Conservation (phyloP, 2,113 vertebrate genomes). For the Nesogale talazaci region DNA sequence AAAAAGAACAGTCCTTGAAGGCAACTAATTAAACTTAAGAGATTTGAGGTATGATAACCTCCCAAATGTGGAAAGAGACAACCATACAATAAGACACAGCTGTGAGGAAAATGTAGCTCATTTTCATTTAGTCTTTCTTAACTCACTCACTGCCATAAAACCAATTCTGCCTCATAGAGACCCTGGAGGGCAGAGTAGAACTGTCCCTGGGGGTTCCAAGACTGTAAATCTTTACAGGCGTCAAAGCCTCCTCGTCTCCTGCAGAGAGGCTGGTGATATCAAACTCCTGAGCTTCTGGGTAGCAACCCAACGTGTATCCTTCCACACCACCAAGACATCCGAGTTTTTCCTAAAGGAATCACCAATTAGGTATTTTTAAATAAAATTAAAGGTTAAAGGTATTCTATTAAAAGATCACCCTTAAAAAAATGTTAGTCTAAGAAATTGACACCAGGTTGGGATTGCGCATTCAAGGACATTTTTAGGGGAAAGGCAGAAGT, state of each 20-base stretch:
- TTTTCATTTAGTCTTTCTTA: too few relatives aligned
- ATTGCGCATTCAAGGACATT: constrained; percentile 16
- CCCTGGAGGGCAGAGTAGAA: too few relatives aligned
- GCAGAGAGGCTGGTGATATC: too few relatives aligned
- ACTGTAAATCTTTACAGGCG: too few relatives aligned
- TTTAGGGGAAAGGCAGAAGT: background rate
- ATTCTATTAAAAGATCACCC: constrained; percentile 30
- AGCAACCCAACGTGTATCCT: too few relatives aligned
- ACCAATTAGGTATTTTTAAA: constrained; percentile 65
- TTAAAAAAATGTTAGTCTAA: constrained; percentile 43
- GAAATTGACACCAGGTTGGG: background rate
- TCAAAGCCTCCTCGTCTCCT: too few relatives aligned
- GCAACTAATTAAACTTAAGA: constrained; percentile 68
- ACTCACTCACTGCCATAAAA: too few relatives aligned
- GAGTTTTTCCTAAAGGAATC: background rate
- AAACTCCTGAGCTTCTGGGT: too few relatives aligned
- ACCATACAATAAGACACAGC: constrained; percentile 53
- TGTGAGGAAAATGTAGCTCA: background rate
- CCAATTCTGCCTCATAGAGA: too few relatives aligned
- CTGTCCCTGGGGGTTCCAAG: too few relatives aligned
- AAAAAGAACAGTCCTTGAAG: constrained; percentile 57
- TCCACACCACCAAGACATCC: too few relatives aligned
- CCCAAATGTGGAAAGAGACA: constrained; percentile 56
- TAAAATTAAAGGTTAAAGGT: constrained; percentile 61
- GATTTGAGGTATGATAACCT: constrained; percentile 51